A percentile compares a stretch with the other conserved stretches of the same genome.
These are phyloP conservation scores for Seira sanloemensis DNA, from an alignment of 2,888 invertebrate species.

Conservation along the genomic window DNA sequence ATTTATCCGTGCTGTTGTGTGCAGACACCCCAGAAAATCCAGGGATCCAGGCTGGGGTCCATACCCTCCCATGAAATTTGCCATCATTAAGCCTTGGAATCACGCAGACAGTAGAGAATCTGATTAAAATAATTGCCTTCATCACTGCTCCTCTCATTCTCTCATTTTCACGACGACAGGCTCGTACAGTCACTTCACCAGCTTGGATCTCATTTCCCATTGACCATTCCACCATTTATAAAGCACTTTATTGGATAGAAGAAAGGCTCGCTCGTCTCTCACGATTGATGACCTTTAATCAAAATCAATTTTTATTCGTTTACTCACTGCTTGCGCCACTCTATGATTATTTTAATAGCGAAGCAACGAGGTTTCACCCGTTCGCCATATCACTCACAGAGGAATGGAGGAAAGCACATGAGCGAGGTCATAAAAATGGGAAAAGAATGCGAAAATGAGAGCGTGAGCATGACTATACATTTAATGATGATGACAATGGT, in stretches of 20 bases:
- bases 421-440: slow-evolving; percentile 45
- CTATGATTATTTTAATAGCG: background rate
- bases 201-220: slow-evolving; percentile 30
- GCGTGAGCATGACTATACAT: slow-evolving; percentile 20
- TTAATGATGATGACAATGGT: slow-evolving; percentile 15
- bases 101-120: slow-evolving; percentile 74
- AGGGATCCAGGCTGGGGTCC: slow-evolving; percentile 40
- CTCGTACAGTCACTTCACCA: background rate
- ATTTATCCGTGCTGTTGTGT: background rate
- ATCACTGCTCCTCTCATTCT: slow-evolving; percentile 67
- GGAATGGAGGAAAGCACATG: slow-evolving; percentile 24
- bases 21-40: too few relatives aligned
- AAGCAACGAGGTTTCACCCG: background rate
- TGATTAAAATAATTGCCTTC: slow-evolving; percentile 74
- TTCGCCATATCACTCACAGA: too few relatives aligned
- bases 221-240: slow-evolving; percentile 67
- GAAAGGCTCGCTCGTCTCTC: slow-evolving; percentile 41
- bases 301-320: slow-evolving; percentile 73
- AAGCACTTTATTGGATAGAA: background rate
- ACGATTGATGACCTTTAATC: slow-evolving; percentile 74
- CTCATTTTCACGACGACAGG: slow-evolving; percentile 22
- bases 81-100: slow-evolving; percentile 74
- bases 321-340: slow-evolving; percentile 20
- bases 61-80: slow-evolving; percentile 69
- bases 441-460: slow-evolving; percentile 60